Percentiles rank a stretch among this genome's conserved stretches.
These are phyloP conservation scores for Spodoptera litura DNA, from an alignment of 1,140 invertebrate species.

Conservation along the genomic window DNA sequence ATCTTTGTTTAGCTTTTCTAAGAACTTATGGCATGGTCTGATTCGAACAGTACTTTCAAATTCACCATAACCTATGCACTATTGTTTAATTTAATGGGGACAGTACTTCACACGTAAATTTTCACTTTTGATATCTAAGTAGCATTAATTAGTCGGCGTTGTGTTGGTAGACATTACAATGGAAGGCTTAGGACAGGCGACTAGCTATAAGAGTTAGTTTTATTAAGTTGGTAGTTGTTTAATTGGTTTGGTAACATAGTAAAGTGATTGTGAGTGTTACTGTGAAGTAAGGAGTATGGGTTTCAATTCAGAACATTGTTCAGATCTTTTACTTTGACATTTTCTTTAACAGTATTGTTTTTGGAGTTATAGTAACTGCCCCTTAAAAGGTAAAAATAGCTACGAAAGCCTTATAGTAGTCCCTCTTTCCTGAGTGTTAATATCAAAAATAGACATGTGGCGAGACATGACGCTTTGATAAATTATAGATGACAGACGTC, in stretches of 20 bases:
- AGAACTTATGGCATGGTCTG: neutral
- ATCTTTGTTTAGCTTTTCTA: neutral
- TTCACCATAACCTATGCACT: neutral
- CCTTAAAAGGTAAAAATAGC: no score
- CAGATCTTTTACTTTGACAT: no score
- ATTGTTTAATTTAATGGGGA: constrained; percentile 3
- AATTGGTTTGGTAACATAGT: neutral
- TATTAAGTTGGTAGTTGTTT: neutral
- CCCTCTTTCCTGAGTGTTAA: no score
- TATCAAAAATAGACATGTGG: no score
- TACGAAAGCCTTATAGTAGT: no score
- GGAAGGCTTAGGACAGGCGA: constrained; percentile 11
- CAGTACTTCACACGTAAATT: constrained; percentile 21
- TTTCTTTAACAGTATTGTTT: no score
- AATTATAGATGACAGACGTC: no score
- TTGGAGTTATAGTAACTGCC: no score
- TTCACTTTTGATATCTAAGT: constrained; percentile 26
- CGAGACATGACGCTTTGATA: no score
- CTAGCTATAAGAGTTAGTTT: constrained; percentile 7
- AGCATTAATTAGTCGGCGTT: constrained; percentile 28
- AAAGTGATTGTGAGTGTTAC: neutral
- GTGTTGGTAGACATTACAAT: constrained; percentile 29
- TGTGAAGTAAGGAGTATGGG: neutral
- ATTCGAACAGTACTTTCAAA: neutral
- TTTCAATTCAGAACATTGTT: no score